Base-by-base conservation (phyloP, 53 echinoderm and acorn worm species). In the Paelopatides confundens region DNA sequence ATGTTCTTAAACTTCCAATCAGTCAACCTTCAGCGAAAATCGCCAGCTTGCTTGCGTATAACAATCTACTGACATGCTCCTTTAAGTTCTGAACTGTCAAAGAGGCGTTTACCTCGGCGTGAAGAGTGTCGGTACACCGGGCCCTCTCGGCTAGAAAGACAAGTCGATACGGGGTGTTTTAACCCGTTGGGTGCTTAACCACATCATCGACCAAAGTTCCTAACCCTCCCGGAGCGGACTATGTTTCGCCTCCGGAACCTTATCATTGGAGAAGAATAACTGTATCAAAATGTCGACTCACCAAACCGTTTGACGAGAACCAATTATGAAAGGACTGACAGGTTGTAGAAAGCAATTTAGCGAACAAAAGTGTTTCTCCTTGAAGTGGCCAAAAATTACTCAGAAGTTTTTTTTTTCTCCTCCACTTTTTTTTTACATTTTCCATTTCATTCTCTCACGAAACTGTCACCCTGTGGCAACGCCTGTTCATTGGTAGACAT, bases 341-440 rank as follows among this genome's bases (percentile, higher is more conserved):
- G 74, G 74, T 74, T 74, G 74, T 74, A 43, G 74, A 24, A 74
- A 74, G 24, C 74, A 74, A 74, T 74, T 74, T 74, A 46, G 28
- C 26, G 74, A 74, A 74, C 74, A 74, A 74, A 74, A 24, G 74
- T 21, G 74, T 74, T 74, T 26, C 74, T 74, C 46, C 74, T 36
- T 43, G 74, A 74, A 74, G 15, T 39, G 38, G 40, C 74, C 74
- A 74, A 23, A 74, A 74, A 58, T 74, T 74, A 70, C 67, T 67
- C 31, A 35, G 43, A 43, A 43, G 43, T 12, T 12, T 43, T 43
- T 43, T 8, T 10, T 12, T 43, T 43, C n/a, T n/a, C n/a, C n/a
- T n/a, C n/a, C n/a, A n/a, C 43, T 43, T 43, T 43, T 8, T 10
- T 12, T 43, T 43, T 12, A 7, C 43, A 0, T 43, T 43, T 43